Evolutionary conservation across 1,140 invertebrate species (phyloP).

Genomic region (Episyrphus balteatus): DNA sequence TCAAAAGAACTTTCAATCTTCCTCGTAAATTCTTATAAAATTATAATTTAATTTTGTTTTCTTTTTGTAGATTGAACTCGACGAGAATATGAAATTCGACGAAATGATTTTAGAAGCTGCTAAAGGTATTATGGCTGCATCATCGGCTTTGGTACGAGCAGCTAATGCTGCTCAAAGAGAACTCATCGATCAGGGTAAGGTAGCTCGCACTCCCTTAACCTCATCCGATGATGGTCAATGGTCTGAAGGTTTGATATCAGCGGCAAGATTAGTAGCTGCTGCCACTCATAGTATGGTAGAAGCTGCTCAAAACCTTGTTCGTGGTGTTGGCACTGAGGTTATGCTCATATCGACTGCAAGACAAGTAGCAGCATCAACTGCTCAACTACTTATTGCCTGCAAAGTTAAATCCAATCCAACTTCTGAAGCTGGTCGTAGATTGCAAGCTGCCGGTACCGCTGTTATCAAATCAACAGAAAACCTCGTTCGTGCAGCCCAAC

Average conservation of each 20-base stretch:
- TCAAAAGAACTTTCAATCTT: background rate
- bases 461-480: constrained; percentile 97
- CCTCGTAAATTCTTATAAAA: background rate
- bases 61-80: constrained; percentile 54
- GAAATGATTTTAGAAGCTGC: constrained; percentile 98
- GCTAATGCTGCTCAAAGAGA: constrained; percentile 93
- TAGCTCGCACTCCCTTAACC: constrained; percentile 63
- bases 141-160: constrained; percentile 90
- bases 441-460: constrained; percentile 91
- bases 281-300: constrained; percentile 96
- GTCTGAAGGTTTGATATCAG: constrained; percentile 96
- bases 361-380: constrained; percentile 93
- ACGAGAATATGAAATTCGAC: constrained; percentile 93
- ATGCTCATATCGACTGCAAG: constrained; percentile 94
- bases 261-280: constrained; percentile 88
- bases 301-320: constrained; percentile 92
- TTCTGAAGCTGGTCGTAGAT: constrained; percentile 81
- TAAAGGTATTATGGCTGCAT: constrained; percentile 94
- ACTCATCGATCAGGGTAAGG: constrained; percentile 75
- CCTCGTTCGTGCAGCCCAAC: constrained; percentile 85
- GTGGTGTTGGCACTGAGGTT: constrained; percentile 89
- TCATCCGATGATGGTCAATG: constrained; percentile 95
- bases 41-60: constrained; percentile 2
- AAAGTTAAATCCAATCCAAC: constrained; percentile 95
- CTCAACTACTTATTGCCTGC: constrained; percentile 92